A percentile compares a stretch with the other conserved stretches of the same genome.
Evolutionary conservation across 2,888 invertebrate genomes (phyloP).

Genomic region (Acleris literana): DNA sequence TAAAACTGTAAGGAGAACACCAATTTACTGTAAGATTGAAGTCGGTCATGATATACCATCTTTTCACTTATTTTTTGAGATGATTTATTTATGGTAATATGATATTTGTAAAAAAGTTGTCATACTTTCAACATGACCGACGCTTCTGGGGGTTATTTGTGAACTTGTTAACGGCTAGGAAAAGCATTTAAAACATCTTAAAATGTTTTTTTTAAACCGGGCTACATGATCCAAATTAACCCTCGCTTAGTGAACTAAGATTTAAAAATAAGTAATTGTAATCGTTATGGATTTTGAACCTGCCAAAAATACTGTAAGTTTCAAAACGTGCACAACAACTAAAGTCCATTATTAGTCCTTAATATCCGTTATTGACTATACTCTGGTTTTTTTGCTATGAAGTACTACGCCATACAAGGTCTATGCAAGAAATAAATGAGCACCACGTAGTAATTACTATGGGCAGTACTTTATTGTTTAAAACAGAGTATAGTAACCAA

Average conservation of each 20-base stretch:
- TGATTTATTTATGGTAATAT: conserved; percentile 20
- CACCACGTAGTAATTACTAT: no score
- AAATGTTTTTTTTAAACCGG: not conserved
- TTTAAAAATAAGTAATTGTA: conserved; percentile 35
- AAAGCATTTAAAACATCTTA: not conserved
- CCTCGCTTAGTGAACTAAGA: conserved; percentile 24
- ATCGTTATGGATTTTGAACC: conserved; percentile 60
- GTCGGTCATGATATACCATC: conserved; percentile 10
- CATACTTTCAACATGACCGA: not conserved
- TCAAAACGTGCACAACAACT: conserved; percentile 50
- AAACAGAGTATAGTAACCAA: no score
- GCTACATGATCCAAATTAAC: conserved; percentile 1
- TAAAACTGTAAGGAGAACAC: conserved; percentile 64
- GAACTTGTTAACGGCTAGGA: not conserved
- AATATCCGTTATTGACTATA: conserved; percentile 10
- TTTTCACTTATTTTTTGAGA: conserved; percentile 6
- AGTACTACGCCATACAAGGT: no score
- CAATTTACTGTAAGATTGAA: conserved; percentile 54
- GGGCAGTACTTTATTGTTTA: no score
- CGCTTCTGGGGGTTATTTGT: conserved; percentile 16
- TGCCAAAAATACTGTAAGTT: conserved; percentile 70
- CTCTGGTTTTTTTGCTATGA: no score
- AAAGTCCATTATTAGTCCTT: conserved; percentile 15
- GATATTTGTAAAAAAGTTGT: conserved; percentile 2
- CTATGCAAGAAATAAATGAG: no score